Evolutionary conservation across 53 echinoderm and acorn worm genomes (phyloP), one percentile per base, ranked within the genome.

Genomic region (Apostichopus leukothele): DNA sequence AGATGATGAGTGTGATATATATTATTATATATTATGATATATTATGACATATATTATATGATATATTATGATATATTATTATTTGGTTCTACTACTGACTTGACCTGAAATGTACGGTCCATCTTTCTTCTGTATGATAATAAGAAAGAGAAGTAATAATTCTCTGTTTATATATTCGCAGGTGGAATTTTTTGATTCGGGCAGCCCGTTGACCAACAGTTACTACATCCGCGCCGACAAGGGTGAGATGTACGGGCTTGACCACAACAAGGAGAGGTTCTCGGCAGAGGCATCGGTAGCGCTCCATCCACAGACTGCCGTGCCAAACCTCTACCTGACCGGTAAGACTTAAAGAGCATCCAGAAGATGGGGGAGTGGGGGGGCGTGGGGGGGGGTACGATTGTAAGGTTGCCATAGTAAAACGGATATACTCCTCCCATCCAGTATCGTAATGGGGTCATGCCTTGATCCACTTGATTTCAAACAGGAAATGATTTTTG

Each of bases 171-270:
- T 10, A 10, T n/a, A n/a, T n/a, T 10, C 10, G 57, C 74, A 97
- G 97, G 97, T 97, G 12, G 95, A 95, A 26, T 97, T 95, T 87
- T 94, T 94, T 90, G 94, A 92, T 9, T 91, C 90, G 50, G 97
- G 94, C 10, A 91, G 91, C n/a, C 97, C 97, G n/a, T 75, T 97
- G 16, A 93, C 91, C 90, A 97, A 97, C 77, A 95, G 90, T 55
- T 91, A 92, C 84, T 97, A 97, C 92, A 89, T 97, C 7, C 89
- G 76, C 11, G 90, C 95, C 53, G 86, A 78, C 66, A 93, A 93
- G 75, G 97, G 97, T 50, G 97, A 95, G 90, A 92, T 97, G 79
- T 97, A 97, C 68, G 97, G 97, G 18, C 55, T 97, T 26, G 97
- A 97, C 87, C 97, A 97, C 90, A 97, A 97, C 91, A 89, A 89